Base-by-base conservation (phyloP, 2,888 invertebrate genomes). In the Mechanitis messenoides region DNA sequence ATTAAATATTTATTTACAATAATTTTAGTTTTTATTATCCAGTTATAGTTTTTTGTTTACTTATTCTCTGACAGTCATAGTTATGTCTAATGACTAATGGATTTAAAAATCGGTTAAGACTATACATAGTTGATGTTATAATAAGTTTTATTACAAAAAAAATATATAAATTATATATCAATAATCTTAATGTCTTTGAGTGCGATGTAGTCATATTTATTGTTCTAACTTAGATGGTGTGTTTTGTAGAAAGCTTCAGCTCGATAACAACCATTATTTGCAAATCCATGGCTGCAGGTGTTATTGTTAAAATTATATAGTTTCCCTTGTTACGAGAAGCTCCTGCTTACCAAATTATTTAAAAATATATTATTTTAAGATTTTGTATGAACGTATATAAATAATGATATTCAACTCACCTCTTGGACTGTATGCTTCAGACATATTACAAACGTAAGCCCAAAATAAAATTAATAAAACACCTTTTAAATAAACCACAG, bases 371-470 rank as follows among this genome's bases (percentile, higher is more conserved):
- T 42, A 9, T 42, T 3, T 9, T 9, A 42, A 28, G 3, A 31
- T 5, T 31, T 9, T 9, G 3, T 3, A 50, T 50, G 9, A 31
- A 31, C 28, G 7, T 2, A 28, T 20, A 20, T n/a, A 35, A 20
- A 55, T 12, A 20, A 3, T 56, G 38, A 54, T 46, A 61, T 9
- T 42, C 7, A 9, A 67, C 86, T 84, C 69, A 89, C 89, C 89
- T 78, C 88, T 81, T 6, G 84, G 81, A 72, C 88, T 88, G 64
- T 88, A 89, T 46, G 79, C 80, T 62, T 74, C 76, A 55, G 68
- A 60, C 62, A 69, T 72, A 67, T 77, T 78, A 74, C 80, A 72
- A 66, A 78, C 63, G 62, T 77, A 70, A 50, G 72, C 71, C 67
- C 77, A 67, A 56, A 79, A 65, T 62, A 80, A 74, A 72, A 79